Evolutionary conservation across 2,888 invertebrate species (phyloP).

Genomic region (Labia minor): DNA sequence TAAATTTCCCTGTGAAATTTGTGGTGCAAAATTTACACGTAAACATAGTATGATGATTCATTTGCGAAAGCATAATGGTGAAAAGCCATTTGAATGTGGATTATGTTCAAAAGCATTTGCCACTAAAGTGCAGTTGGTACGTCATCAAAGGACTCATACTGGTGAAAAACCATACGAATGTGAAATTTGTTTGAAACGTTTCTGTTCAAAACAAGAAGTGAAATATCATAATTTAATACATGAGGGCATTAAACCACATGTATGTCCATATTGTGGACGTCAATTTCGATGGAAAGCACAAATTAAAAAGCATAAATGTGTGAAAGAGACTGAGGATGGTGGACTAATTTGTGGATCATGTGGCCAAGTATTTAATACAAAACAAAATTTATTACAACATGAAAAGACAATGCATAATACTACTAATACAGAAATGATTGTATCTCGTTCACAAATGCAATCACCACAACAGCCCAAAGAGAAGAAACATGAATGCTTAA

Average conservation of each 20-base stretch:
- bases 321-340: background rate
- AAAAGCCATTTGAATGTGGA: conserved; percentile 18
- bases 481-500: conserved; percentile 21
- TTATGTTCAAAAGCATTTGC: conserved; percentile 15
- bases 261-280: background rate
- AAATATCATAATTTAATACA: background rate
- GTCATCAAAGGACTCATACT: background rate
- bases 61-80: conserved; percentile 19
- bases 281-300: background rate
- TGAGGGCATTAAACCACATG: background rate
- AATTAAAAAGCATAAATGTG: background rate
- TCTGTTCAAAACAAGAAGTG: background rate
- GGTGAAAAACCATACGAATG: background rate
- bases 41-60: conserved; percentile 20
- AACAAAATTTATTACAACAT: background rate
- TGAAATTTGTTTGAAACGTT: background rate
- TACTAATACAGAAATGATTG: background rate
- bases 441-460: background rate
- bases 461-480: background rate
- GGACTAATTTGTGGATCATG: background rate
- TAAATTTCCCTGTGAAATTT: conserved; percentile 18
- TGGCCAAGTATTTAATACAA: background rate
- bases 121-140: background rate
- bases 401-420: background rate
- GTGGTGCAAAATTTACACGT: conserved; percentile 19